Base-by-base conservation (phyloP, 2,888 invertebrate species). In the Venusia cambrica region DNA sequence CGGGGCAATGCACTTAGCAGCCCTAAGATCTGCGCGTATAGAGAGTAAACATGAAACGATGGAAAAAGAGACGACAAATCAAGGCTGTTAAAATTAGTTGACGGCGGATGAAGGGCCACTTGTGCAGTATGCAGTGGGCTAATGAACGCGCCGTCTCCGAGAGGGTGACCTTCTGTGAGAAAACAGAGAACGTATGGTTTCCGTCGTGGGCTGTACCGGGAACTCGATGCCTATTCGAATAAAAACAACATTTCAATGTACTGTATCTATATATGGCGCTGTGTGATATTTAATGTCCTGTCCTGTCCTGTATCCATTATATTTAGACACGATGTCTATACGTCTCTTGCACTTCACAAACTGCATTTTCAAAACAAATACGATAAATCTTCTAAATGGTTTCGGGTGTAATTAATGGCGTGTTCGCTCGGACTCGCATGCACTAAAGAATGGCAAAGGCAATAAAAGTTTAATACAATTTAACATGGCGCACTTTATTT, bases 1-100 rank as follows among this genome's bases (percentile, higher is more conserved):
- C 79, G 77, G 84, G 84, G 83, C 84, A 85, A 81, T 83, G 85
- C 84, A 85, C 85, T 83, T 72, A 67, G 59, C 74, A 81, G 80
- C 78, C 77, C 78, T 77, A 77, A 78, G 74, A 73, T 70, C 73
- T 65, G 68, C 65, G 65, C 64, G 67, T 58, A 62, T 68, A 64
- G 71, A 72, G 72, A 73, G 77, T 78, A 76, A 76, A 78, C 72
- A 76, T 60, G 59, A 60, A 62, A 63, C 62, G 30, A 44, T 55
- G 54, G 54, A 59, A 59, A 62, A 71, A 66, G 48, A 57, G 64
- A 63, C 60, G 61, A 68, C 68, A 62, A 72, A 78, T 73, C 70
- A 75, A 75, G 66, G 65, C 65, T 72, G 68, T 61, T 72, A 66
- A 71, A 73, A 70, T 74, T 71, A 71, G 70, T 63, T 55, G 62